Percentiles rank a stretch among this genome's conserved stretches.
Conservation (phyloP, 2,113 vertebrate genomes). For the Tragulus kanchil region DNA sequence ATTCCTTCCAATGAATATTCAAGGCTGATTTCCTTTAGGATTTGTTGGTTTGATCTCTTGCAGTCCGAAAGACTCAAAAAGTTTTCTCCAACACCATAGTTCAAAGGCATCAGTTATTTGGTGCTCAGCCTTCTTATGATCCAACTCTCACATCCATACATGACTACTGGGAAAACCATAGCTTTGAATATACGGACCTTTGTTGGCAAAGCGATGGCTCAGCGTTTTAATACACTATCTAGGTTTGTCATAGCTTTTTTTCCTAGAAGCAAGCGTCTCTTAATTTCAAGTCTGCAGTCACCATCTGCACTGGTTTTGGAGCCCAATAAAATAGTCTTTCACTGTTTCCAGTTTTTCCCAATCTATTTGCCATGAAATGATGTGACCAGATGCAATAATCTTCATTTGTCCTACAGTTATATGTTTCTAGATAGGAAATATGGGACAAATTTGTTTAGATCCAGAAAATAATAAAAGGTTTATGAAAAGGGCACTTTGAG, state of each 20-base stretch:
- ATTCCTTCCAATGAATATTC: background rate
- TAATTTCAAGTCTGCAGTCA: background rate
- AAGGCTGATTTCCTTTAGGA: background rate
- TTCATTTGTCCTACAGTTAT: background rate
- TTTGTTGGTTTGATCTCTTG: background rate
- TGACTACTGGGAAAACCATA: background rate
- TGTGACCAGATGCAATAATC: background rate
- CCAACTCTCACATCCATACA: background rate
- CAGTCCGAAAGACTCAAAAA: background rate
- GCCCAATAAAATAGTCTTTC: background rate
- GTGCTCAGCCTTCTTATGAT: background rate
- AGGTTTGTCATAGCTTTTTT: background rate
- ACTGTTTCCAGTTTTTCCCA: background rate
- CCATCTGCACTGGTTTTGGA: background rate
- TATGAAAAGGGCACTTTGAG: background rate
- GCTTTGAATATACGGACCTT: background rate
- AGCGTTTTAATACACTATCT: background rate
- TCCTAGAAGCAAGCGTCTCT: background rate
- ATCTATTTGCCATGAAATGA: background rate
- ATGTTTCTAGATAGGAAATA: background rate
- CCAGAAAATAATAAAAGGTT: background rate
- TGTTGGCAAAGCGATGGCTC: background rate
- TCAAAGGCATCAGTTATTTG: background rate
- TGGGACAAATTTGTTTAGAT: background rate
- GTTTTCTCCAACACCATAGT: background rate